Evolutionary conservation across 2,113 vertebrate genomes (phyloP).

Genomic region (Phainopepla nitens): DNA sequence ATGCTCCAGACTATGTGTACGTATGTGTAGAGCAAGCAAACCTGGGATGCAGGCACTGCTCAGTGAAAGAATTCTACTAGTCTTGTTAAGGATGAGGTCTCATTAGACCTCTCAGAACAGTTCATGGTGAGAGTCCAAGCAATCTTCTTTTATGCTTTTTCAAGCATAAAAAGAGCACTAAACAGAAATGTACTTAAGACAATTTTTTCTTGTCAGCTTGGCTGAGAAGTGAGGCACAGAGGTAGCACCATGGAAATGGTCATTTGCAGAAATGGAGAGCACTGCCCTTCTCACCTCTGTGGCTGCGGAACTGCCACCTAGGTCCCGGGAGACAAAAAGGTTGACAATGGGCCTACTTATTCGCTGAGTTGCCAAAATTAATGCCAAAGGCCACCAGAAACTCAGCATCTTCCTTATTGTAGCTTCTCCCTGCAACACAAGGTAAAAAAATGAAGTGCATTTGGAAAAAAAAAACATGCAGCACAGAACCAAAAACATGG

Average conservation of each 20-base stretch:
- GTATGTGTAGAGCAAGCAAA: not conserved
- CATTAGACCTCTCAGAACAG: not conserved
- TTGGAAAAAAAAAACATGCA: not conserved
- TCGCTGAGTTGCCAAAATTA: constrained; percentile 94
- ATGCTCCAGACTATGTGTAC: not conserved
- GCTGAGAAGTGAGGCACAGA: not conserved
- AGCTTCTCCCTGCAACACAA: constrained; percentile 84
- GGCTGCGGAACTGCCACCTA: constrained; percentile 85
- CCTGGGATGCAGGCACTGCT: not conserved
- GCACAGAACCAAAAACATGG: not conserved
- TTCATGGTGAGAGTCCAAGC: not conserved
- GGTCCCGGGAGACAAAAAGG: constrained; percentile 95
- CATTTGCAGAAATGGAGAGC: not conserved
- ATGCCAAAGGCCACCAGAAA: constrained; percentile 98
- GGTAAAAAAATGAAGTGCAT: not conserved
- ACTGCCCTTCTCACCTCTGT: constrained; percentile 81
- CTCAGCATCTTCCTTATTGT: constrained; percentile 95
- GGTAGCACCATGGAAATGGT: not conserved
- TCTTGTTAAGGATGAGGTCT: not conserved
- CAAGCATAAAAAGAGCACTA: not conserved
- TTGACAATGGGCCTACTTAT: constrained; percentile 98
- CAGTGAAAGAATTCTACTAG: not conserved
- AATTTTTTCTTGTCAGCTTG: not conserved
- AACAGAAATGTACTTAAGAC: not conserved
- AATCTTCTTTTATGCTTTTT: not conserved